These are phyloP conservation scores for Silurus meridionalis DNA, from an alignment of 2,113 vertebrate genomes.

Conservation along the genomic window DNA sequence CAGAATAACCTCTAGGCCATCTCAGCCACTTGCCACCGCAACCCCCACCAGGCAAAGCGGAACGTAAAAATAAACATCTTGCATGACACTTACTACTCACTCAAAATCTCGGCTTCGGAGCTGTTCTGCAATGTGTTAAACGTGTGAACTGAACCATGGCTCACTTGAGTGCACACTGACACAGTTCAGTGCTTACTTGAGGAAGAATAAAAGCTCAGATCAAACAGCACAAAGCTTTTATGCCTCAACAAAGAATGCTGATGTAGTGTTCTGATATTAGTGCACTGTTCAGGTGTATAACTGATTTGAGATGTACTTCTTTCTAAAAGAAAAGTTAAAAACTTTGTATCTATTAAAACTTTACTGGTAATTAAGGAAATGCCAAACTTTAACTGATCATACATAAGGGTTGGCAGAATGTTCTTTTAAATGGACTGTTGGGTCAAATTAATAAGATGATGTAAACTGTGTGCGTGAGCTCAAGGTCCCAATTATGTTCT, in stretches of 20 bases:
- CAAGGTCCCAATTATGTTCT: slow-evolving; percentile 14
- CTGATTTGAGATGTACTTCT: neutral
- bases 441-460: slow-evolving; percentile 30
- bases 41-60: neutral
- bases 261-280: neutral
- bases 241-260: slow-evolving; percentile 1
- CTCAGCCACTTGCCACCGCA: neutral
- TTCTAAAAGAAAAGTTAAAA: neutral
- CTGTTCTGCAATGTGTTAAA: slow-evolving; percentile 28
- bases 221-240: slow-evolving; percentile 24
- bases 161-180: neutral
- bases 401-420: neutral
- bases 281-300: neutral
- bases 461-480: neutral
- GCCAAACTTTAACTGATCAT: slow-evolving; percentile 20
- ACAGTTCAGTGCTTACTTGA: neutral
- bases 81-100: neutral
- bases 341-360: neutral
- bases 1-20: neutral
- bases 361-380: neutral
- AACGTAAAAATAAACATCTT: neutral
- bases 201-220: neutral
- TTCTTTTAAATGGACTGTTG: neutral
- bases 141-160: slow-evolving; percentile 22
- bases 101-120: neutral